Evolutionary conservation across 2,113 vertebrate species (phyloP), one percentile per base, ranked within the genome.

Genomic region (Brachypteracias leptosomus): DNA sequence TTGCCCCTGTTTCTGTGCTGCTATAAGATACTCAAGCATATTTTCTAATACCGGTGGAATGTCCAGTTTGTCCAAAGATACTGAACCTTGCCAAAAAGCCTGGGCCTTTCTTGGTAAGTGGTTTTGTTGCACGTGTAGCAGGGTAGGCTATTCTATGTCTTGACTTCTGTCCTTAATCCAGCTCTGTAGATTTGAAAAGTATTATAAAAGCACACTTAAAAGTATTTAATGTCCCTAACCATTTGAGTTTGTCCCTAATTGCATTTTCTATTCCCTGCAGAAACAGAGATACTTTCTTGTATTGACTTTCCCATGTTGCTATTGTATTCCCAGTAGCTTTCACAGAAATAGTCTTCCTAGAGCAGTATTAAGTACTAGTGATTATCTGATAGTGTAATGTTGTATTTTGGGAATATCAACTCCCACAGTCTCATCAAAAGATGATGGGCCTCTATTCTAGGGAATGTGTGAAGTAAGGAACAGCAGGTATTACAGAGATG

Each of bases 381-480:
- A 91, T 93, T 94, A 90, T 93, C 63, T 90, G 91, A 86, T 81
- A 85, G 71, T 33, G 85, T 78, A 89, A 95, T 81, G 68, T 26
- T 86, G 61, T 96, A 96, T 95, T 94, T 94, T 92, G 83, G 88
- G 96, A 95, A 67, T 86, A 90, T 81, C 83, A 92, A 65, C 95
- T 92, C 93, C 88, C 77, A 95, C 93, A 8, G 61, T 70, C 92
- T 86, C 88, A 96, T 97, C 93, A 95, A 47, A 87, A 92, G 91
- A 92, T 87, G 93, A 96, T 86, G 84, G 68, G 94, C 24, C 49
- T 93, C 76, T 96, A 95, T 97, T 54, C n/a, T 65, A 5, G 65
- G 61, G 68, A 93, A 51, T 6, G 21, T 76, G 29, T 33, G 24
- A 84, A 80, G 59, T 29, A 66, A 58, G 79, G 59, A 67, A 36